Conservation (phyloP, 2,113 vertebrate species). For the Malaclemys terrapin region DNA sequence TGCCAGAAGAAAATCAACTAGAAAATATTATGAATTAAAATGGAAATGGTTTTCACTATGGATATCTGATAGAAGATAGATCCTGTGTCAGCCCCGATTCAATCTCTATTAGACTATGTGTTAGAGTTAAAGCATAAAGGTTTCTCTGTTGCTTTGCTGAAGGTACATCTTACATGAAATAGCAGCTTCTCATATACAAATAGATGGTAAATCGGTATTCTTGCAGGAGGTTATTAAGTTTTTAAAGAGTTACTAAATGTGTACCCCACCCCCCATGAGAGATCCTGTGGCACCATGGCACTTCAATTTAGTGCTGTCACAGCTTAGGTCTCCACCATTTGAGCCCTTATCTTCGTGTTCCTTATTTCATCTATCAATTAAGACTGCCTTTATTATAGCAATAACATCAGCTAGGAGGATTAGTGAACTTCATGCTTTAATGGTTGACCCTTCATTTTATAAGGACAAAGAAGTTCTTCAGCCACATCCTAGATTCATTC, state of each 20-base stretch:
- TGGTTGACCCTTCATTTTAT: not conserved
- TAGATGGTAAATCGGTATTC: not conserved
- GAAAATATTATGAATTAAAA: not conserved
- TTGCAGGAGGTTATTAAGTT: not conserved
- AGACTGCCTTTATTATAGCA: not conserved
- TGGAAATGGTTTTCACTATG: not conserved
- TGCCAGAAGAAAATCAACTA: not conserved
- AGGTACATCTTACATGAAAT: not conserved
- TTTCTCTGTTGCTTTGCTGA: not conserved
- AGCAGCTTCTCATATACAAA: not conserved
- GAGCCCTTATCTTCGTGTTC: not conserved
- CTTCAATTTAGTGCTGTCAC: not conserved
- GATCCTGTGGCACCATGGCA: not conserved
- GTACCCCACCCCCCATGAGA: not conserved
- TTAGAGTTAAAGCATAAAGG: not conserved
- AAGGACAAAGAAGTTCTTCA: not conserved
- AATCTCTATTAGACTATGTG: not conserved
- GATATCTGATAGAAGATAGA: not conserved
- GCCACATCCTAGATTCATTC: not conserved
- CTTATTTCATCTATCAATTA: not conserved
- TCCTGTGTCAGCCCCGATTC: not conserved
- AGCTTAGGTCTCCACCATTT: not conserved
- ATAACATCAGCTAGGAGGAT: not conserved
- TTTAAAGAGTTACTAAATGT: not conserved
- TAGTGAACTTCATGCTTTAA: not conserved